Percentiles rank a stretch among this genome's conserved stretches.
Conservation (phyloP, 2,113 vertebrate species). For the Actenoides hombroni region DNA sequence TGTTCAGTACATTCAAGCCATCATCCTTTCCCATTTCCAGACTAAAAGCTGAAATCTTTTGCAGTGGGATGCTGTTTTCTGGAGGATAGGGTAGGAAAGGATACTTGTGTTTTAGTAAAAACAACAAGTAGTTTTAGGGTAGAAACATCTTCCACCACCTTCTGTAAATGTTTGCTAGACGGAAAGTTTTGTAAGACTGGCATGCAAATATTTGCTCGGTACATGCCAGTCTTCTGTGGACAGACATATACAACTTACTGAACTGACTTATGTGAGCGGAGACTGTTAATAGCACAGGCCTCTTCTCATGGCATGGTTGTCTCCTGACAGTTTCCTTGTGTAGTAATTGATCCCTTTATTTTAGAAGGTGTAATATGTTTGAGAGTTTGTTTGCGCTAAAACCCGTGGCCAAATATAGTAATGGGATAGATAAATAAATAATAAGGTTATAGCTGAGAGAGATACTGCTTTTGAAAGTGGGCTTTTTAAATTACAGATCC, state of each 20-base stretch:
- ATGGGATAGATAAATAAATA: background rate
- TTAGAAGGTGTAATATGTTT: background rate
- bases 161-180: background rate
- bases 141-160: background rate
- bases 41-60: background rate
- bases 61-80: background rate
- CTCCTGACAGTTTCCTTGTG: background rate
- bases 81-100: background rate
- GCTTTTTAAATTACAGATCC: background rate
- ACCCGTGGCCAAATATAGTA: background rate
- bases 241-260: background rate
- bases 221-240: background rate
- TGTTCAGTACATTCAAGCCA: background rate
- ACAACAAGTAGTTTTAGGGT: background rate
- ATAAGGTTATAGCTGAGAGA: background rate
- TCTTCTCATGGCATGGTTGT: background rate
- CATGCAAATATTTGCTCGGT: conserved; percentile 1
- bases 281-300: background rate
- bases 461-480: background rate
- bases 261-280: background rate
- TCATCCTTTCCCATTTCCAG: background rate
- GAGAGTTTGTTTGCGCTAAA: background rate
- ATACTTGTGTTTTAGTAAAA: background rate
- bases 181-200: background rate
- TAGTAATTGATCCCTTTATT: background rate